A percentile compares a stretch with the other conserved stretches of the same genome.
Evolutionary conservation across 1,140 invertebrate genomes (phyloP).

Genomic region (Sycophaga agraensis): DNA sequence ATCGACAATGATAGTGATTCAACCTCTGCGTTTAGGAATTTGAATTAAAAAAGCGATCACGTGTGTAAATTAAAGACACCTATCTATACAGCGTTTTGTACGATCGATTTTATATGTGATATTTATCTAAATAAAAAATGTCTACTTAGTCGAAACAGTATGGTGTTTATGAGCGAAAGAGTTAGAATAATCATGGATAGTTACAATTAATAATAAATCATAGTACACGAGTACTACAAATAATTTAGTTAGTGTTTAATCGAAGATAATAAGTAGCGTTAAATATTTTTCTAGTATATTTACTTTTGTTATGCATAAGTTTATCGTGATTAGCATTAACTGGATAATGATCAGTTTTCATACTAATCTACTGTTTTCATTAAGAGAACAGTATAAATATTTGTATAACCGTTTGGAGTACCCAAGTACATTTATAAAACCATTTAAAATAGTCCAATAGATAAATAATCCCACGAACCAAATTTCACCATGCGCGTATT

Average conservation of each 20-base stretch:
- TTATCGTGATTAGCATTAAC: constrained; percentile 1
- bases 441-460: constrained; percentile 1
- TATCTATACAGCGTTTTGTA: neutral
- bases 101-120: constrained; percentile 10
- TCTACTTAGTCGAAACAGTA: constrained; percentile 7
- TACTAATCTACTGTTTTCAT: neutral
- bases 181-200: neutral
- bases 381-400: neutral
- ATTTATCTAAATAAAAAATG: constrained; percentile 20
- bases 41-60: neutral
- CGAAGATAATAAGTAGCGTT: neutral
- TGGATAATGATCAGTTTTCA: neutral
- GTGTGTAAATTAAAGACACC: neutral
- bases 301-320: neutral
- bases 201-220: too few relatives aligned
- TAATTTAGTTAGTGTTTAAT: neutral
- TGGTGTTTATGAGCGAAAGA: neutral
- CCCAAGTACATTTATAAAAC: constrained; percentile 8
- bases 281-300: neutral
- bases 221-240: neutral
- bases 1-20: neutral
- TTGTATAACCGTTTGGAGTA: constrained; percentile 1
- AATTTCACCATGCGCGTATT: neutral
- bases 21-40: neutral
- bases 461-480: neutral